Conservation (phyloP, 2,113 vertebrate species). For the Catagonus wagneri region DNA sequence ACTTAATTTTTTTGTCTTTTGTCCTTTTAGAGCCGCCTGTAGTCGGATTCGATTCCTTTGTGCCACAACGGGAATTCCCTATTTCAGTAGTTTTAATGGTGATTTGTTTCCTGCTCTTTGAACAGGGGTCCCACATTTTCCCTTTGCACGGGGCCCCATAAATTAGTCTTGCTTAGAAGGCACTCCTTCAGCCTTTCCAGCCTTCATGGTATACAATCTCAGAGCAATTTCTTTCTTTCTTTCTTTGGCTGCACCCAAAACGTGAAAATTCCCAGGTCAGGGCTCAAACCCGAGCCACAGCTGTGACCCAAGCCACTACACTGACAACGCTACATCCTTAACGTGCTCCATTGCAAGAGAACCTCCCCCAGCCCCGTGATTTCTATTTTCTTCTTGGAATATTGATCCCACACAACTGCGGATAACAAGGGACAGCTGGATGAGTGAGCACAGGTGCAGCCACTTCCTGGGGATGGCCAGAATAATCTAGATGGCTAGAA, state of each 20-base stretch:
- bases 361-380: not conserved
- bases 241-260: no score
- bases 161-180: not conserved
- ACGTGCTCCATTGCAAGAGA: no score
- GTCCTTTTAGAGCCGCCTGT: no score
- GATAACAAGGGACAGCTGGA: not conserved
- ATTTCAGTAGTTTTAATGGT: not conserved
- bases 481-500: not conserved
- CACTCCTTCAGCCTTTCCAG: not conserved
- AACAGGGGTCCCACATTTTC: not conserved
- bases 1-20: no score
- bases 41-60: no score
- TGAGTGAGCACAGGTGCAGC: not conserved
- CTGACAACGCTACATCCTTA: no score
- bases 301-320: no score
- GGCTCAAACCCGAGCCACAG: no score
- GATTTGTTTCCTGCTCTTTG: not conserved
- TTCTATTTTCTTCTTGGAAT: constrained; percentile 6
- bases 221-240: not conserved
- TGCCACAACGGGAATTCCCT: not conserved
- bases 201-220: not conserved
- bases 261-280: no score
- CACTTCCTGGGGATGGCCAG: not conserved
- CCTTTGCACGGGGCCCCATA: not conserved
- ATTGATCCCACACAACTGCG: not conserved